Evolutionary conservation across 2,888 invertebrate species (phyloP).

Genomic region (Belgica antarctica): DNA sequence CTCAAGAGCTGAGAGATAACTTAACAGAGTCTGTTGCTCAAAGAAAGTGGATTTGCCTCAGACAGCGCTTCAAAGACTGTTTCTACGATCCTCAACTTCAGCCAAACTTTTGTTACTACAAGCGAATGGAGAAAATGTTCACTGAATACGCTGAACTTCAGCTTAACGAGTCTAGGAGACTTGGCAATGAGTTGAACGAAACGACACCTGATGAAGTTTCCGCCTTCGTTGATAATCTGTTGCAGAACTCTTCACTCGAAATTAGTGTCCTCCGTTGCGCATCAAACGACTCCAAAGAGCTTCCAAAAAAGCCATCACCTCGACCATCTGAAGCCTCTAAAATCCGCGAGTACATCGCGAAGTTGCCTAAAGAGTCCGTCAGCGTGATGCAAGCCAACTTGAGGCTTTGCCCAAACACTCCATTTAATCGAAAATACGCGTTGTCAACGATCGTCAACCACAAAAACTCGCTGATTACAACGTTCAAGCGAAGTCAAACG

Average conservation of each 20-base stretch:
- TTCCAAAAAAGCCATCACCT: not conserved
- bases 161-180: not conserved
- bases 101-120: slow-evolving; percentile 18
- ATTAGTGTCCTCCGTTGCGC: not conserved
- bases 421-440: not conserved
- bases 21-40: not conserved
- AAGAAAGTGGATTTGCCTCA: not conserved
- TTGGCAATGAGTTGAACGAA: not conserved
- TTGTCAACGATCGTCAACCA: slow-evolving; percentile 7
- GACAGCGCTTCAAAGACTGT: not conserved
- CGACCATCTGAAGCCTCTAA: not conserved
- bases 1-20: not conserved
- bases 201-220: not conserved
- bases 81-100: not conserved
- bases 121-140: not conserved
- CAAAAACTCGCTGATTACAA: not conserved
- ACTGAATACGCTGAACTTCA: slow-evolving; percentile 11
- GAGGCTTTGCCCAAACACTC: slow-evolving; percentile 17
- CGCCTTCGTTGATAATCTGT: not conserved
- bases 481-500: not conserved
- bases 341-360: not conserved
- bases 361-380: slow-evolving; percentile 5
- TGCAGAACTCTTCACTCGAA: not conserved
- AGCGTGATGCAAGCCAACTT: not conserved
- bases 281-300: not conserved